Evolutionary conservation across 1,140 invertebrate genomes (phyloP), one percentile per base, ranked within the genome.

Genomic region (Cyclargus thomasi): DNA sequence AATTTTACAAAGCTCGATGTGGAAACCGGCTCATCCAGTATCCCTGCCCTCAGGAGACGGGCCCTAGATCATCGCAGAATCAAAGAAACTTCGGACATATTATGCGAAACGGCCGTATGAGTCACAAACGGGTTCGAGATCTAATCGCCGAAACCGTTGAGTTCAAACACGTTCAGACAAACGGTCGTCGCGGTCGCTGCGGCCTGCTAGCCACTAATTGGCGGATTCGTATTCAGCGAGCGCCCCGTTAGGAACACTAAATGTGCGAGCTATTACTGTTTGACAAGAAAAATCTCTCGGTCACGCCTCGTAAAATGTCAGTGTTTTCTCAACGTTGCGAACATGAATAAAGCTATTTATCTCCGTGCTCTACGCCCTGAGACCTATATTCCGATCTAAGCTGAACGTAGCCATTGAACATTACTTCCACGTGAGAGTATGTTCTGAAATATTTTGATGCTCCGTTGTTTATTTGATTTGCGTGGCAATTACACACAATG

Each of bases 141-240:
- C 78, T 76, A 80, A 82, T 79, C 77, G 74, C 74, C 73, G 74
- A 79, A 81, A 83, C 80, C 84, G 81, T 85, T 85, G 78, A 77
- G 80, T 82, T 80, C 72, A 77, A 82, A 76, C 72, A 62, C 66
- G 64, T 72, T 74, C 70, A 81, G 74, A 78, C 72, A 74, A 74
- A 78, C 73, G 73, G 76, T 72, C 77, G 72, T 67, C 75, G 65
- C 69, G 68, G 57, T 70, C 65, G 64, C 67, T 70, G 63, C 66
- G 62, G n/a, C n/a, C n/a, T n/a, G n/a, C n/a, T n/a, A 64, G 68
- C 68, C 47, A 67, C 73, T 80, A 77, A 80, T 80, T 75, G 76
- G 68, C 47, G 62, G 67, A 70, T 78, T 76, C 75, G 74, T 74
- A 78, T 78, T 72, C 73, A 73, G 70, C 63, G 68, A 69, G 59